These are phyloP conservation scores for Eubasilissa splendida DNA, from an alignment of 2,888 invertebrate genomes.

Conservation along the genomic window DNA sequence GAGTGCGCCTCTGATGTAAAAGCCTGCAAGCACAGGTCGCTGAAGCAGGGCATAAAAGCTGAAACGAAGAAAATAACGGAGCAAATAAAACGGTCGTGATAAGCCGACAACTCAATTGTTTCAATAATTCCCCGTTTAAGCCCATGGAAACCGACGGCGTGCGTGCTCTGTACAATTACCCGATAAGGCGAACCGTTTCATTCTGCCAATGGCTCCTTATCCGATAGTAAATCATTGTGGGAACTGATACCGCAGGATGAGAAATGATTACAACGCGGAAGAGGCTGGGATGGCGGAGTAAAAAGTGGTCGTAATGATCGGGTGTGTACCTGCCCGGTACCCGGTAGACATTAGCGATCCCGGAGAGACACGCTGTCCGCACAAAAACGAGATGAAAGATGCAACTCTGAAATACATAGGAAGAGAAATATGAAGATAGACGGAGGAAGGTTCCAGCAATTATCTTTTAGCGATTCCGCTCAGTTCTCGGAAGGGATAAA, in stretches of 20 bases:
- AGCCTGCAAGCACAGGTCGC: too few species aligned
- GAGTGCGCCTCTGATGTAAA: too few species aligned
- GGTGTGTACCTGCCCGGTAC: neutral
- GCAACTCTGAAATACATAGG: too few species aligned
- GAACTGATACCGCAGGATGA: slow-evolving; percentile 17
- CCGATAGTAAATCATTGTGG: slow-evolving; percentile 29
- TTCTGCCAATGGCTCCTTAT: slow-evolving; percentile 23
- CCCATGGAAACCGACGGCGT: neutral
- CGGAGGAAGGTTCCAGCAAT: too few species aligned
- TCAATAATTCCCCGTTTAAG: neutral
- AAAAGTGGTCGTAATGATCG: slow-evolving; percentile 41
- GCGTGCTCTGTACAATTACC: slow-evolving; percentile 18
- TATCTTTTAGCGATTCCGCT: too few species aligned
- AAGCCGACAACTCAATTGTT: neutral
- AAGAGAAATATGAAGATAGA: neutral
- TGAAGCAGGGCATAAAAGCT: too few species aligned
- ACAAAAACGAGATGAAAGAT: neutral
- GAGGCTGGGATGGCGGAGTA: slow-evolving; percentile 11
- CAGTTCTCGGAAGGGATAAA: too few species aligned
- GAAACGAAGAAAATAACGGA: too few species aligned
- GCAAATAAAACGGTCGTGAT: too few species aligned
- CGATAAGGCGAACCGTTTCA: slow-evolving; percentile 16
- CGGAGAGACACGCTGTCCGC: neutral
- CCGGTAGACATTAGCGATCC: neutral
- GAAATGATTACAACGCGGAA: slow-evolving; percentile 44